phyloP scores from a whole-genome alignment of 2,113 vertebrate genomes.

The Glareola pratincola region DNA sequence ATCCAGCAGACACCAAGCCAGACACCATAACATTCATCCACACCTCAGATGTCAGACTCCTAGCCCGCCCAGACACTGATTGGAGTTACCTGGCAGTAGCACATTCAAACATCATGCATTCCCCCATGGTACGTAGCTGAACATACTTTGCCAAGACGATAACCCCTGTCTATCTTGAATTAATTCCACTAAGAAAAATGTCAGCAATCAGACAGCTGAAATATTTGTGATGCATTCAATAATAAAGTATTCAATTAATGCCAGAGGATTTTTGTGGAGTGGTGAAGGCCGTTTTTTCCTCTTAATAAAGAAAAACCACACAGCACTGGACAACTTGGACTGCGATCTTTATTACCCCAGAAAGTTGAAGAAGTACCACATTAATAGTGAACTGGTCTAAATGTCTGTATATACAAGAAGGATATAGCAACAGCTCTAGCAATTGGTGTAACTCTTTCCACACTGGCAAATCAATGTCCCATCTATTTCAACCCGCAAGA shows the following conservation, averaged over 20 bases:
- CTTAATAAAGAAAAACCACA: neutral
- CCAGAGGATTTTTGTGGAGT: neutral
- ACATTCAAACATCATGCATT: fast-evolving
- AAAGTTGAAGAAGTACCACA: neutral
- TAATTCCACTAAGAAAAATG: neutral
- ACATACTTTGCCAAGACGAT: neutral
- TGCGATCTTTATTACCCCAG: neutral
- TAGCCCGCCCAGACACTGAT: neutral
- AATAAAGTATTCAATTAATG: neutral
- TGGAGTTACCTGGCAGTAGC: neutral
- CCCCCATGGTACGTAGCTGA: neutral
- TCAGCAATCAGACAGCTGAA: neutral
- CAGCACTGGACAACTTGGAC: neutral
- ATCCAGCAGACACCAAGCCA: neutral
- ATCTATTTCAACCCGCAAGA: neutral
- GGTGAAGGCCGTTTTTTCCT: neutral
- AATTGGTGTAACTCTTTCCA: neutral
- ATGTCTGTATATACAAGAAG: neutral
- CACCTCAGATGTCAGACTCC: neutral
- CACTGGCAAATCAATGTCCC: neutral
- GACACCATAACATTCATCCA: neutral
- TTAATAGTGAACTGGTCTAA: neutral
- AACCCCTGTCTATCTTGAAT: neutral
- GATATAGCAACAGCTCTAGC: neutral
- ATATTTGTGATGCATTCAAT: neutral